Percentiles rank a stretch among this genome's conserved stretches.
These are phyloP conservation scores for Cirrhinus molitorella DNA, from an alignment of 2,797 vertebrate genomes.

Conservation along the genomic window DNA sequence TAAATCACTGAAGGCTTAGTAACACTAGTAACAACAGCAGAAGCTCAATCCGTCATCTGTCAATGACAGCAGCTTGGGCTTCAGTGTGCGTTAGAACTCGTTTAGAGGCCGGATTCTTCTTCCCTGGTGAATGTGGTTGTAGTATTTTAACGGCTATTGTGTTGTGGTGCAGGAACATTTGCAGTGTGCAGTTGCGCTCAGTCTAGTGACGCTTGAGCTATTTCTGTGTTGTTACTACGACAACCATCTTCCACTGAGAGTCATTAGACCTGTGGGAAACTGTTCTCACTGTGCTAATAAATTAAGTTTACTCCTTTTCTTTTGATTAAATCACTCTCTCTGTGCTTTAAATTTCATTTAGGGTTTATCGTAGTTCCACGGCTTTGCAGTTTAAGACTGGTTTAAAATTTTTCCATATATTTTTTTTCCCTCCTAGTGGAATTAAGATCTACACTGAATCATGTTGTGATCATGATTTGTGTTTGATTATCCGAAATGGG, in stretches of 20 bases:
- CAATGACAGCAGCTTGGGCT: constrained; percentile 10
- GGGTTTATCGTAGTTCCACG: neutral
- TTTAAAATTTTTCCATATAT: neutral
- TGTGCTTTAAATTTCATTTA: neutral
- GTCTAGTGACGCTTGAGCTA: neutral
- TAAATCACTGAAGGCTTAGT: constrained; percentile 14
- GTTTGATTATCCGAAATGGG: neutral
- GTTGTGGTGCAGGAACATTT: neutral
- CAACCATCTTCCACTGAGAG: neutral
- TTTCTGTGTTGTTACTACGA: constrained; percentile 12
- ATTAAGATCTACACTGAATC: neutral
- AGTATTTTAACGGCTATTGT: neutral
- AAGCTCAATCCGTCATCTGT: constrained; percentile 1
- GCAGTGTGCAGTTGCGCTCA: neutral
- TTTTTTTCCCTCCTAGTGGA: neutral
- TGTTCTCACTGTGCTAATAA: neutral
- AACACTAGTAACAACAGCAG: neutral
- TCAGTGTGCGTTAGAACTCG: neutral
- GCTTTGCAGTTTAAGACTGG: neutral
- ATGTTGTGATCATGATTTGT: neutral
- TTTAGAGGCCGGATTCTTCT: neutral
- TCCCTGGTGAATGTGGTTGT: neutral
- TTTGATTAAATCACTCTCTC: neutral
- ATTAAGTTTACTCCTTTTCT: neutral
- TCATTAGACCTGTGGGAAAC: neutral